Base-by-base conservation (phyloP, 2,113 vertebrate species). In the Xenus cinereus region DNA sequence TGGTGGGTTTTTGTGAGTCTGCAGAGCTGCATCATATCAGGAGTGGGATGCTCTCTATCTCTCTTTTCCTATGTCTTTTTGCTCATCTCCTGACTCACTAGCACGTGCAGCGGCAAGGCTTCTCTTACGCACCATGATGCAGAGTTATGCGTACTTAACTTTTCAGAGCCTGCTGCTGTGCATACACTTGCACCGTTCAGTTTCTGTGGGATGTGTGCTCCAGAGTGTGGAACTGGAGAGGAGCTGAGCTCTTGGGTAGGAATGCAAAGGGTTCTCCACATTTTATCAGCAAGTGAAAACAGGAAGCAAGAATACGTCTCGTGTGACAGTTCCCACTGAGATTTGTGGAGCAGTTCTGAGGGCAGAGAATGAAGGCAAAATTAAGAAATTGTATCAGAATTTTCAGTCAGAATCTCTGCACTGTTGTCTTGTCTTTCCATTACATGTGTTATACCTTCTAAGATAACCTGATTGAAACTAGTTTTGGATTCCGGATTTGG, bases 181-280 rank as follows among this genome's bases (percentile, higher is more conserved):
- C 1, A 0, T 24, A 14, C 18, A 6, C 12, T 74, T 45, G 21
- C 18, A 32, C 7, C 0, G 12, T 48, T 77, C 66, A 20, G 0
- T 51, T 59, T 43, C n/a, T 32, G 17, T 6, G 20, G 43, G 20
- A 56, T 33, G 10, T 48, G 32, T 51, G 20, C 67, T 83, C 13
- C 30, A 33, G 35, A 24, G 19, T 4, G 8, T 24, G 45, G 54
- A 75, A 27, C 50, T 69, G 43, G 24, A 51, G 63, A 21, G 43
- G 12, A 68, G 15, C 30, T 74, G 54, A 89, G 27, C 27, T 85
- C 62, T 48, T 72, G 28, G 10, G 26, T 12, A 74, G 60, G 16
- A 84, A 37, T 53, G 39, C 22, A 72, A 32, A 69, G 16, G 9
- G 14, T 43, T 83, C 41, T 80, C 50, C 33, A 39, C 12, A 10